A percentile compares a stretch with the other conserved stretches of the same genome.
These are phyloP conservation scores for Drosophila cyrtoloma DNA, from an alignment of 2,888 invertebrate genomes.

Conservation along the genomic window DNA sequence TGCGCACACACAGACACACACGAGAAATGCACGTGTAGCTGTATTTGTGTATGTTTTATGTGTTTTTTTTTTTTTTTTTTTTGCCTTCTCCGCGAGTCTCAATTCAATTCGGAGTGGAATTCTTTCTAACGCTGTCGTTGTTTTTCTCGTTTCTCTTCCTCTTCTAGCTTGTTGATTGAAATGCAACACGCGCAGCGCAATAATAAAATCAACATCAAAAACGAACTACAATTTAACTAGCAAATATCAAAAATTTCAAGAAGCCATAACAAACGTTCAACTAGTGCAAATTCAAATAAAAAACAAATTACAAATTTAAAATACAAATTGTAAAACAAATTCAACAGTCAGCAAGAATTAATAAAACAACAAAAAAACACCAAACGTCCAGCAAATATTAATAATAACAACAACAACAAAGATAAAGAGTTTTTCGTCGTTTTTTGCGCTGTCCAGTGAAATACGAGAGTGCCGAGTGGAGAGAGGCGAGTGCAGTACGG, in stretches of 20 bases:
- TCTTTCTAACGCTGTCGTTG: slow-evolving; percentile 46
- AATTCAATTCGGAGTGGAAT: slow-evolving; percentile 23
- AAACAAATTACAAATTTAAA: slow-evolving; percentile 17
- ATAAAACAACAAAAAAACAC: slow-evolving; percentile 24
- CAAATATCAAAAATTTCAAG: slow-evolving; percentile 59
- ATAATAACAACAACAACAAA: slow-evolving; percentile 30
- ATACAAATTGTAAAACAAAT: slow-evolving; percentile 28
- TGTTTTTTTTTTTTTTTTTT: slow-evolving; percentile 2
- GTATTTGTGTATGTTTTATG: slow-evolving; percentile 20
- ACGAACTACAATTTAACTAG: slow-evolving; percentile 41
- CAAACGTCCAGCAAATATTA: slow-evolving; percentile 37
- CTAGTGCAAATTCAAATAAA: slow-evolving; percentile 49
- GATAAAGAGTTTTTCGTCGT: slow-evolving; percentile 50
- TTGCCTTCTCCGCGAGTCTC: slow-evolving; percentile 37
- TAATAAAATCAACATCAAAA: slow-evolving; percentile 48
- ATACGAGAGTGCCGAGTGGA: slow-evolving; percentile 27
- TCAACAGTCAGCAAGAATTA: slow-evolving; percentile 43
- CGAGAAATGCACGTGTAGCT: slow-evolving; percentile 63
- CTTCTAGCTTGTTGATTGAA: slow-evolving; percentile 65
- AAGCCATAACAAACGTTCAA: slow-evolving; percentile 42
- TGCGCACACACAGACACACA: slow-evolving; percentile 10
- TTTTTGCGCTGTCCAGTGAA: slow-evolving; percentile 58
- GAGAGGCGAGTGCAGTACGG: slow-evolving; percentile 10
- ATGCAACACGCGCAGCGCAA: slow-evolving; percentile 69
- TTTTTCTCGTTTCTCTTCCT: slow-evolving; percentile 34